These are phyloP conservation scores for Pantelozetes paolii DNA, from an alignment of 2,888 invertebrate genomes.

Conservation along the genomic window DNA sequence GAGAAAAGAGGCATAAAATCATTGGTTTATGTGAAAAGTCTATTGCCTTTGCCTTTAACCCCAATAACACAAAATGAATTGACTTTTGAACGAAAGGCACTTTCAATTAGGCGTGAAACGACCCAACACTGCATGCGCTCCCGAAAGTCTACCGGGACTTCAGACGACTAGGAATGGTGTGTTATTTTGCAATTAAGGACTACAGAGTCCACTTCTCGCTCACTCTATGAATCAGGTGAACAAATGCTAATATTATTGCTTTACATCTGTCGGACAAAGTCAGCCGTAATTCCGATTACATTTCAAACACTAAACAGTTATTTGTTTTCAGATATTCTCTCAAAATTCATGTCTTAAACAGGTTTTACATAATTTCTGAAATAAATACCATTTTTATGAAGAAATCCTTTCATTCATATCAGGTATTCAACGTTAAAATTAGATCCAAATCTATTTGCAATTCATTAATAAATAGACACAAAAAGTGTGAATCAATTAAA, in stretches of 20 bases:
- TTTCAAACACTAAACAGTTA: neutral
- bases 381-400: too few species aligned
- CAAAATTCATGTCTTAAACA: too few species aligned
- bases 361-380: too few species aligned
- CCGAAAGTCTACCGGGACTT: neutral
- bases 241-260: slow-evolving; percentile 2
- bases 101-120: slow-evolving; percentile 36
- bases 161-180: neutral
- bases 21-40: neutral
- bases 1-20: slow-evolving; percentile 7
- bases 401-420: too few species aligned
- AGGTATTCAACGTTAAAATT: too few species aligned
- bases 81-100: neutral
- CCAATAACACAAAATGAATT: slow-evolving; percentile 27
- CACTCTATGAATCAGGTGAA: slow-evolving; percentile 18
- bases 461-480: neutral
- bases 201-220: slow-evolving; percentile 26
- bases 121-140: neutral
- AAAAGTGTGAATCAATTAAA: neutral
- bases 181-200: neutral
- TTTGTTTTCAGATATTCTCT: neutral
- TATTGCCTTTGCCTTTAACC: slow-evolving; percentile 29
- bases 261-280: slow-evolving; percentile 24
- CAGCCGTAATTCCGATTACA: slow-evolving; percentile 6
- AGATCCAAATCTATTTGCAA: too few species aligned